Evolutionary conservation across 1,140 invertebrate genomes (phyloP).

Genomic region (Acromyrmex echinatior): DNA sequence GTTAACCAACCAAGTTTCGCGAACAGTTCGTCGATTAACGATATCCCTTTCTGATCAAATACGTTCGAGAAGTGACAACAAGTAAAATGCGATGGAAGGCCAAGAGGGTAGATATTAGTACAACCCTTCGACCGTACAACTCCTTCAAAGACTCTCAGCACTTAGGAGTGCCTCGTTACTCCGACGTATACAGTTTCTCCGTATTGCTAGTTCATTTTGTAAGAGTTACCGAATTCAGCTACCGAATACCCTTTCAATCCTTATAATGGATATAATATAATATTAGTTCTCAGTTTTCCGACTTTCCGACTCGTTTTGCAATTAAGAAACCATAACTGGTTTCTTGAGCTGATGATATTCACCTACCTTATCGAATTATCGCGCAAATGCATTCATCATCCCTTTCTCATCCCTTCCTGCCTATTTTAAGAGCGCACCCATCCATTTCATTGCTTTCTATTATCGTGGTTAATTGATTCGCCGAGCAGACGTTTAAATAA

Average conservation of each 20-base stretch:
- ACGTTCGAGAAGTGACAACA: constrained; percentile 33
- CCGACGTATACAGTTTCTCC: constrained; percentile 21
- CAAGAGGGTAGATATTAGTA: constrained; percentile 49
- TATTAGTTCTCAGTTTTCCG: constrained; percentile 11
- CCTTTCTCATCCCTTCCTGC: neutral
- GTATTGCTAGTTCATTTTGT: constrained; percentile 46
- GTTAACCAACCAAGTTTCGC: constrained; percentile 38
- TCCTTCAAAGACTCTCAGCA: constrained; percentile 42
- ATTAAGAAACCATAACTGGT: constrained; percentile 24
- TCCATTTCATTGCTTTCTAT: neutral
- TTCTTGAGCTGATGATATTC: neutral
- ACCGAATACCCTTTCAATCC: neutral
- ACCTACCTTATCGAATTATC: constrained; percentile 23
- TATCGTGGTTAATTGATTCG: constrained; percentile 49
- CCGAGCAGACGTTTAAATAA: constrained; percentile 52
- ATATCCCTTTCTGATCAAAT: constrained; percentile 38
- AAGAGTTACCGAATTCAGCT: constrained; percentile 6
- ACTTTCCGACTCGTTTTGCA: constrained; percentile 20
- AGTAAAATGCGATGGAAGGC: constrained; percentile 55
- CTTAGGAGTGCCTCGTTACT: constrained; percentile 26
- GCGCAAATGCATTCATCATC: constrained; percentile 14
- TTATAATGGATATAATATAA: constrained; percentile 35
- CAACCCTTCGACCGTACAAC: constrained; percentile 32
- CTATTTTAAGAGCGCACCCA: constrained; percentile 4
- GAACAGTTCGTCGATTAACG: constrained; percentile 58